Base-by-base conservation (phyloP, 2,888 invertebrate species). In the Dasypogon diadema region DNA sequence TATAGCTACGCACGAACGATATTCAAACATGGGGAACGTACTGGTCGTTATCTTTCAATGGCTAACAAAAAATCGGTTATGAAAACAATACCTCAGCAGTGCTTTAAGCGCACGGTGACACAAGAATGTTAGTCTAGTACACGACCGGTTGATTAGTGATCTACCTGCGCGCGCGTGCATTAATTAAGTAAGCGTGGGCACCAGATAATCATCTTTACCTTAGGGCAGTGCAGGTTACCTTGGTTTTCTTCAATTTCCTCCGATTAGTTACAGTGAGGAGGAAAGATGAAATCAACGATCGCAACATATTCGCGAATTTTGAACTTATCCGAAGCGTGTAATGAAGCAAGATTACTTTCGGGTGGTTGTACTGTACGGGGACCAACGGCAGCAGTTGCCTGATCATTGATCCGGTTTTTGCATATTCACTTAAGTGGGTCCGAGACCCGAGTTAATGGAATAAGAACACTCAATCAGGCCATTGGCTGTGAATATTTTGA, bases 271-370 rank as follows among this genome's bases (percentile, higher is more conserved):
- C 65, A 65, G 65, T 21, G 14, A 34, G n/a, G 46, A 65, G 46
- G 46, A 46, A 14, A 46, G 65, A 65, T 65, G 65, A 65, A 65
- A 48, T 48, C 65, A 65, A 16, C 48, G 65, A 37, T 65, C 48
- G 65, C n/a, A 65, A 48, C 46, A 65, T 60, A 60, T 48, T 65
- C 65, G 65, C 65, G 24, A 48, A 65, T 65, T 65, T 65, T 24
- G 46, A 65, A 14, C 65, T 65, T 46, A 65, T 46, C 22, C 65
- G 22, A 65, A 65, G 65, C 65, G 65, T 65, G 65, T 65, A 65
- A 65, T 65, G 65, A 65, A 46, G 46, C 46, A 37, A 65, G 65
- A 65, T 65, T 65, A 46, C 65, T 65, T 65, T 65, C 65, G 65
- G 65, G 65, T 65, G 65, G 65, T 48, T 65, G 65, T 65, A 46